Evolutionary conservation across 2,113 vertebrate species (phyloP).

Genomic region (Elgaria multicarinata): DNA sequence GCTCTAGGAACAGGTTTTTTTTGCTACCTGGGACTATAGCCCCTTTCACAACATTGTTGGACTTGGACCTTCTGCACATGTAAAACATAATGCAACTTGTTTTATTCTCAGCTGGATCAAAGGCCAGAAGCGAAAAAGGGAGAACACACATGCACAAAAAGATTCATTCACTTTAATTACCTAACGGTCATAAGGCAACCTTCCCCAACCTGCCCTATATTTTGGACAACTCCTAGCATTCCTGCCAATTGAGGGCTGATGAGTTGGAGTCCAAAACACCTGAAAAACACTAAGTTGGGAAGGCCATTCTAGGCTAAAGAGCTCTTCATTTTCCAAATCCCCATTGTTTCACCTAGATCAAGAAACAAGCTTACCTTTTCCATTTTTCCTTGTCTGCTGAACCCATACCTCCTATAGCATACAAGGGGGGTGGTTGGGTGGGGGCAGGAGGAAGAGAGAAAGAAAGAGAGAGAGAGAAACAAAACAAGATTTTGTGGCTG

Average conservation of each 20-base stretch:
- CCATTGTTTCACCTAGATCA: background rate
- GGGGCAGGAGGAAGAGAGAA: rapidly evolving
- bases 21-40: background rate
- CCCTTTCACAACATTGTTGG: background rate
- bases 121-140: background rate
- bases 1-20: background rate
- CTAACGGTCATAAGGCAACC: background rate
- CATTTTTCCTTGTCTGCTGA: conserved; percentile 87
- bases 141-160: no score
- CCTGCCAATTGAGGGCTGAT: no score
- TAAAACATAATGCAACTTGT: background rate
- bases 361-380: conserved; percentile 83
- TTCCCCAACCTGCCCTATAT: no score
- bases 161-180: background rate
- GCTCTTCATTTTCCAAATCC: background rate
- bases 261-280: no score
- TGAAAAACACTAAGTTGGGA: no score
- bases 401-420: conserved; percentile 86
- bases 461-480: conserved; percentile 3
- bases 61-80: background rate
- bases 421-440: conserved; percentile 46
- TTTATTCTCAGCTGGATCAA: background rate
- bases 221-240: no score
- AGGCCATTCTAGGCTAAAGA: background rate
- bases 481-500: conserved; percentile 9